Evolutionary conservation across 2,888 invertebrate species (phyloP).

Genomic region (Xanthorhoe spadicearia): DNA sequence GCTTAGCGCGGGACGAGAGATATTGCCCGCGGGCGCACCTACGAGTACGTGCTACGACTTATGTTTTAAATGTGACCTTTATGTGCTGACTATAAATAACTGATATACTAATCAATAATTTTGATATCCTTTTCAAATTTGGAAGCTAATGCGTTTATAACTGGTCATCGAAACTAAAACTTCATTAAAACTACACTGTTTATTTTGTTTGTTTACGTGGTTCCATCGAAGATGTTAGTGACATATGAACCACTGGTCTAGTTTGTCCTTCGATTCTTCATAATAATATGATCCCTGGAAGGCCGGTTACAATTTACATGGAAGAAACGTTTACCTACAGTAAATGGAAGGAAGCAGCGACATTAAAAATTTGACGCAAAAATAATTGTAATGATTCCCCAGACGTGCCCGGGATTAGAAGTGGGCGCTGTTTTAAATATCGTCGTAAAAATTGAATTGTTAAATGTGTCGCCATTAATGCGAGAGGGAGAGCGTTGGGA

Average conservation of each 20-base stretch:
- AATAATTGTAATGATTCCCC: conserved; percentile 26
- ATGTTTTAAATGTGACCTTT: neutral
- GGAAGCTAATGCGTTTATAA: no score
- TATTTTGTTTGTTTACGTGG: no score
- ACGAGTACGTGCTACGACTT: neutral
- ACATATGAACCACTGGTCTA: no score
- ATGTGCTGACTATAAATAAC: neutral
- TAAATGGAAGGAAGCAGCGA: neutral
- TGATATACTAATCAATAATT: no score
- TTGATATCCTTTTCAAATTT: no score
- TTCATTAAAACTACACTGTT: no score
- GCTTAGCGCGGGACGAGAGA: conserved; percentile 17
- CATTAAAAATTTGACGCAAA: conserved; percentile 23
- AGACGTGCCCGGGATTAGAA: conserved; percentile 18
- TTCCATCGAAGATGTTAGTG: no score
- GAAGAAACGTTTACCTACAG: neutral
- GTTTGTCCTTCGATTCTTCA: no score
- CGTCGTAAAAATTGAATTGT: conserved; percentile 15
- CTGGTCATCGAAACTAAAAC: no score
- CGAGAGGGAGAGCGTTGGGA: neutral
- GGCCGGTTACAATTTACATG: neutral
- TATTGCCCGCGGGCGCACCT: conserved; percentile 1
- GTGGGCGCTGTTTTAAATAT: conserved; percentile 23
- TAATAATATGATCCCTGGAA: no score
- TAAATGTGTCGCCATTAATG: conserved; percentile 13